These are phyloP conservation scores for Hedychridium roseum DNA, from an alignment of 2,888 invertebrate genomes.

Conservation along the genomic window DNA sequence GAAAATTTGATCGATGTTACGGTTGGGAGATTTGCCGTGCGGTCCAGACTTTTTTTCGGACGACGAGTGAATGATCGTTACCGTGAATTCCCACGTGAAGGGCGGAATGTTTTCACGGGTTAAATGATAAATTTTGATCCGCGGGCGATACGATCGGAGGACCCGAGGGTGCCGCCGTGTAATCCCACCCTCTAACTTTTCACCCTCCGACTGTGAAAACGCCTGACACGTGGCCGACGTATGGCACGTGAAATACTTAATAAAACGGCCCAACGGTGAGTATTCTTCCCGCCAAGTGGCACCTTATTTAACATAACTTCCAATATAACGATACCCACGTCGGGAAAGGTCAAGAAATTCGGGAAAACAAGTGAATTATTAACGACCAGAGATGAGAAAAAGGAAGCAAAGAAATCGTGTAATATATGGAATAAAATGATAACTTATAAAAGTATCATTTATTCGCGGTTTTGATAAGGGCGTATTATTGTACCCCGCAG, in stretches of 20 bases:
- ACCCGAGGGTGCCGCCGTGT: conserved; percentile 20
- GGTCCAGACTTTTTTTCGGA: background rate
- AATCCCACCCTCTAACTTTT: conserved; percentile 29
- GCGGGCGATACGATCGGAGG: conserved; percentile 19
- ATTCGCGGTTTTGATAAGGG: too few relatives aligned
- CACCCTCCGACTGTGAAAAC: conserved; percentile 24
- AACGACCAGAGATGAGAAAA: too few relatives aligned
- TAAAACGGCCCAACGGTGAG: conserved; percentile 17
- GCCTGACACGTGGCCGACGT: conserved; percentile 26
- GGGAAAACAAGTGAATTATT: too few relatives aligned
- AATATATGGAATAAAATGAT: too few relatives aligned
- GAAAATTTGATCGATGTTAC: conserved; percentile 3
- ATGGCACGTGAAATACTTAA: conserved; percentile 31
- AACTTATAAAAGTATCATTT: too few relatives aligned
- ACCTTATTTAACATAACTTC: too few relatives aligned
- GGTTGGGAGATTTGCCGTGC: too few relatives aligned
- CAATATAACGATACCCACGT: too few relatives aligned
- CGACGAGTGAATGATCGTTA: conserved; percentile 8
- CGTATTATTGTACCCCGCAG: too few relatives aligned
- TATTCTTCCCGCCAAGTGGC: conserved; percentile 21
- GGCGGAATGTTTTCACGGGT: conserved; percentile 17
- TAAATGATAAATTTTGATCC: conserved; percentile 32
- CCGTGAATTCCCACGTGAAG: conserved; percentile 26
- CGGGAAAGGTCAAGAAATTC: too few relatives aligned
- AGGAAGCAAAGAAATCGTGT: too few relatives aligned